Evolutionary conservation across 2,888 invertebrate species (phyloP).

Genomic region (Chorisops tibialis): DNA sequence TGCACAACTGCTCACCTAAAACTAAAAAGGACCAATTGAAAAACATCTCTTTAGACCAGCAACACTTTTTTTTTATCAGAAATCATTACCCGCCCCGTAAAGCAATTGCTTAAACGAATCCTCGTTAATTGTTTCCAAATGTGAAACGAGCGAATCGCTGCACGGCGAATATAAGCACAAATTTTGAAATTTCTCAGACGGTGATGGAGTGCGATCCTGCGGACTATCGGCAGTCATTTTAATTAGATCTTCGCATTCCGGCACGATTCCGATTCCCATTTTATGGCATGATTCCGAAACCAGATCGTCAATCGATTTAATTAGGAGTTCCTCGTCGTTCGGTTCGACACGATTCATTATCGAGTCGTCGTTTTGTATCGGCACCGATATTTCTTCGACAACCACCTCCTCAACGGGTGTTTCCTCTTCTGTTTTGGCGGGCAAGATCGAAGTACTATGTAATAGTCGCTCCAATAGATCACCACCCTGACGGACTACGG

Average conservation of each 20-base stretch:
- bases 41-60: too few species aligned
- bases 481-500: constrained; percentile 55
- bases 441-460: constrained; percentile 46
- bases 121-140: constrained; percentile 31
- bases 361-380: constrained; percentile 31
- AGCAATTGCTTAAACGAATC: constrained; percentile 26
- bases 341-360: constrained; percentile 48
- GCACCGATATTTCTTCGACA: constrained; percentile 21
- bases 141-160: constrained; percentile 1
- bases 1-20: too few species aligned
- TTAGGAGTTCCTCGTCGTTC: constrained; percentile 42
- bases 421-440: constrained; percentile 33
- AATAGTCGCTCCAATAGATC: constrained; percentile 56
- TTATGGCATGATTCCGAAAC: constrained; percentile 50
- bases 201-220: constrained; percentile 54
- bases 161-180: constrained; percentile 57
- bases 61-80: too few species aligned
- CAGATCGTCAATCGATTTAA: constrained; percentile 49
- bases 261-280: constrained; percentile 44
- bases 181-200: constrained; percentile 64
- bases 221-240: constrained; percentile 17
- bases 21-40: too few species aligned
- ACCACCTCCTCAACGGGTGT: constrained; percentile 22
- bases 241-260: constrained; percentile 49
- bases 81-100: too few species aligned